Percentiles rank a stretch among this genome's conserved stretches.
Evolutionary conservation across 2,113 vertebrate genomes (phyloP).

Genomic region (Motacilla alba): DNA sequence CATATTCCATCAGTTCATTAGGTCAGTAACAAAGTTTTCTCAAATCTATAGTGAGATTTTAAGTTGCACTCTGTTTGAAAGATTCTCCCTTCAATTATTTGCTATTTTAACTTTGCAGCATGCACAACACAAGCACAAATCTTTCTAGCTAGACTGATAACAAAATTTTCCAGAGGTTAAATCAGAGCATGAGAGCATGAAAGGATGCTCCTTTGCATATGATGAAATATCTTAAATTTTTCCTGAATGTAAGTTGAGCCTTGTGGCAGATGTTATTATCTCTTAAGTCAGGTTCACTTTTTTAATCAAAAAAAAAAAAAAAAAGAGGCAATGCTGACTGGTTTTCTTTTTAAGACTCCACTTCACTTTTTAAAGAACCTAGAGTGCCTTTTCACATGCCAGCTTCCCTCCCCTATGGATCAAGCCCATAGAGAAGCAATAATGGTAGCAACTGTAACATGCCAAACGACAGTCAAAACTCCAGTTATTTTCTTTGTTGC

Average conservation of each 20-base stretch:
- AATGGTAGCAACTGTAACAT: neutral
- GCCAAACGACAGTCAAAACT: neutral
- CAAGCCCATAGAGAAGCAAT: neutral
- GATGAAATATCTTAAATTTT: neutral
- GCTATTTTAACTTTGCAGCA: neutral
- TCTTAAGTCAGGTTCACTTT: neutral
- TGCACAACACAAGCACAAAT: neutral
- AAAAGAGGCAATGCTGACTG: fast-evolving
- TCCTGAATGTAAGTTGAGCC: neutral
- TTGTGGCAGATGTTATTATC: neutral
- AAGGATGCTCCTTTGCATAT: neutral
- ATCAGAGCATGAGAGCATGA: neutral
- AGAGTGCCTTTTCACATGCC: neutral
- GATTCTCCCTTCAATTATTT: neutral
- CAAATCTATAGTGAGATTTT: neutral
- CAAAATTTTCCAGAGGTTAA: neutral
- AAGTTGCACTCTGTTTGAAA: neutral
- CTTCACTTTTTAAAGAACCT: neutral
- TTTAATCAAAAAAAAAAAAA: neutral
- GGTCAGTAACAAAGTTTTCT: neutral
- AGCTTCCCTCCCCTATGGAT: neutral
- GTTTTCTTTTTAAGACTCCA: neutral
- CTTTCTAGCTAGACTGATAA: neutral
- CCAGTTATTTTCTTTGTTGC: neutral
- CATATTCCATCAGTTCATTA: neutral